Percentiles rank a stretch among this genome's conserved stretches.
Evolutionary conservation across 2,888 invertebrate species (phyloP).

Genomic region (Lepidocyrtoides sp.): DNA sequence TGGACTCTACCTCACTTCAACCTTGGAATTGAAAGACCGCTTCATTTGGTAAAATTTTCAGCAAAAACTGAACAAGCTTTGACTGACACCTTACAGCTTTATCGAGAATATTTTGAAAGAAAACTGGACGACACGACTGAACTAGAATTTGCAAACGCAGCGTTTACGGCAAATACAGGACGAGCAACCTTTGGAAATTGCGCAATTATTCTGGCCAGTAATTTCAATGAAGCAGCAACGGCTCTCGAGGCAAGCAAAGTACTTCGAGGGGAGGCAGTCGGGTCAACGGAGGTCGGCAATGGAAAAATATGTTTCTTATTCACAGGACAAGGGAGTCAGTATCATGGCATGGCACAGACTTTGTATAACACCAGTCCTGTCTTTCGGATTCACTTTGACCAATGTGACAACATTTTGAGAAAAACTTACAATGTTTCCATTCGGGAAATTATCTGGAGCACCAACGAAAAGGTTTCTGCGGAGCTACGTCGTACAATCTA

Average conservation of each 20-base stretch:
- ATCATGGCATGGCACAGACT: slow-evolving; percentile 67
- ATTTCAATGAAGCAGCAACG: slow-evolving; percentile 23
- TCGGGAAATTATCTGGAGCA: slow-evolving; percentile 44
- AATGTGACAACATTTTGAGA: slow-evolving; percentile 40
- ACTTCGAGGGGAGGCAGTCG: slow-evolving; percentile 35
- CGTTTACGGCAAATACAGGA: slow-evolving; percentile 60
- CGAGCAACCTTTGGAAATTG: slow-evolving; percentile 50
- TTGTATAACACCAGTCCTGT: slow-evolving; percentile 60
- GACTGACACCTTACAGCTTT: no score
- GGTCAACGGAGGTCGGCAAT: no score
- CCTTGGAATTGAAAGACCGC: no score
- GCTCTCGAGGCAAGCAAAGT: slow-evolving; percentile 28
- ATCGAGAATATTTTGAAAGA: no score
- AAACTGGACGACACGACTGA: no score
- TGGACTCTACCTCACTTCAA: no score
- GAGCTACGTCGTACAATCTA: slow-evolving; percentile 76
- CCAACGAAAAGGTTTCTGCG: no score
- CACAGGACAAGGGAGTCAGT: slow-evolving; percentile 73
- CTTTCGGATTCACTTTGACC: slow-evolving; percentile 65
- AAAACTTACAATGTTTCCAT: slow-evolving; percentile 35
- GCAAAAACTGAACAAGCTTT: no score
- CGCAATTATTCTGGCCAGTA: slow-evolving; percentile 19
- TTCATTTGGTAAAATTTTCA: no score
- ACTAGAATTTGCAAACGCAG: neutral
- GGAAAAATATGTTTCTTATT: slow-evolving; percentile 69